Conservation (phyloP, 2,797 vertebrate species). For the Protosalanx chinensis region DNA sequence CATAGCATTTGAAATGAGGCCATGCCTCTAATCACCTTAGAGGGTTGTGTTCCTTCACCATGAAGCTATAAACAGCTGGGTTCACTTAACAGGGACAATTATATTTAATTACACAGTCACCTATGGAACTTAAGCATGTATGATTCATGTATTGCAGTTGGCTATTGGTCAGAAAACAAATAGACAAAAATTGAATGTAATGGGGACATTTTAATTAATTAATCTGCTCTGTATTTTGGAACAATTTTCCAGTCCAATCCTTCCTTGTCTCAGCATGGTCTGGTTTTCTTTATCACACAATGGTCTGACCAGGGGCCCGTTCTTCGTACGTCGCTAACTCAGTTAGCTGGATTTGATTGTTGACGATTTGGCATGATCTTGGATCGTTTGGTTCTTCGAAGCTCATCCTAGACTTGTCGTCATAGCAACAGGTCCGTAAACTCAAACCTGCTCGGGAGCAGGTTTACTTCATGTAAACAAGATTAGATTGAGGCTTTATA, state of each 20-base stretch:
- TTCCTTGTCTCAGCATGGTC: slow-evolving; percentile 5
- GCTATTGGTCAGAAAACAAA: background rate
- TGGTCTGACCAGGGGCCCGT: slow-evolving; percentile 48
- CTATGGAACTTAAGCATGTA: background rate
- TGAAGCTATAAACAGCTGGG: background rate
- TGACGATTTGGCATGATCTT: too few relatives aligned
- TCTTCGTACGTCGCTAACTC: too few relatives aligned
- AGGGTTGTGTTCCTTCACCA: background rate
- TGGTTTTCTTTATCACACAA: slow-evolving; percentile 62
- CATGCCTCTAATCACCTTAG: slow-evolving; percentile 8
- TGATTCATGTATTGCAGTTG: background rate
- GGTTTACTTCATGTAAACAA: too few relatives aligned
- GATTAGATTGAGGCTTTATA: too few relatives aligned
- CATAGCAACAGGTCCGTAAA: too few relatives aligned
- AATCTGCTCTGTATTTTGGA: slow-evolving; percentile 19
- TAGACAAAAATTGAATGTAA: background rate
- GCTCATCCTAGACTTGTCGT: too few relatives aligned
- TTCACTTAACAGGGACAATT: background rate
- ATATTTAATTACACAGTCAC: too few relatives aligned
- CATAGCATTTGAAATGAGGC: slow-evolving; percentile 14
- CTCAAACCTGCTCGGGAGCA: too few relatives aligned
- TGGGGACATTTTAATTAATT: background rate
- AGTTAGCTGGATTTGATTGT: too few relatives aligned
- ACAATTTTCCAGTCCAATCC: slow-evolving; percentile 8
- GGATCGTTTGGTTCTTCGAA: too few relatives aligned